Conservation (phyloP, 1,140 invertebrate species). For the Drosophila insularis region DNA sequence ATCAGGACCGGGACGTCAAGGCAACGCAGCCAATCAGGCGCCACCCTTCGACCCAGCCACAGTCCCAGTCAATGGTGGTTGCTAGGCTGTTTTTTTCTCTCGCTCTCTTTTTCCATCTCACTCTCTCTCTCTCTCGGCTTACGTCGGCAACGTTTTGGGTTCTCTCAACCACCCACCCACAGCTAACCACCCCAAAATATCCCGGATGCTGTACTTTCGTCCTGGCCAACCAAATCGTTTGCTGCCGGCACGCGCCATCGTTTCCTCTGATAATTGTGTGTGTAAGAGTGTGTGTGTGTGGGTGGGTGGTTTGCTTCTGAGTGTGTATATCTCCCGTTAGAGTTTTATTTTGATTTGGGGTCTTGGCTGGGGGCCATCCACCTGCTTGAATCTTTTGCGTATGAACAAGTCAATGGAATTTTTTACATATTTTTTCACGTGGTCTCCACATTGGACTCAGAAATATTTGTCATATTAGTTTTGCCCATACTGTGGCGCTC, state of each 20-base stretch:
- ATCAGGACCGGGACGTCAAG: slow-evolving; percentile 48
- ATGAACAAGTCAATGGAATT: slow-evolving; percentile 28
- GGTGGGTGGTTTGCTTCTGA: no score
- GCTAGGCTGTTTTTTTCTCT: slow-evolving; percentile 38
- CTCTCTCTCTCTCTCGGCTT: slow-evolving; percentile 4
- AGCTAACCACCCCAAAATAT: slow-evolving; percentile 38
- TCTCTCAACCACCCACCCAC: slow-evolving; percentile 40
- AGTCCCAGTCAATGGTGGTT: slow-evolving; percentile 56
- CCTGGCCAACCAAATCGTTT: slow-evolving; percentile 74
- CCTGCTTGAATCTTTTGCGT: no score
- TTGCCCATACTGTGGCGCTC: neutral
- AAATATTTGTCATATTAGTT: slow-evolving; percentile 69
- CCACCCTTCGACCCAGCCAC: slow-evolving; percentile 31
- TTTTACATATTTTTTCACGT: slow-evolving; percentile 49
- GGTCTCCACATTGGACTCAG: slow-evolving; percentile 21
- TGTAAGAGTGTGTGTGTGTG: slow-evolving; percentile 22
- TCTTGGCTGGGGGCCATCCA: no score
- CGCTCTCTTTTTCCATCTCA: slow-evolving; percentile 39
- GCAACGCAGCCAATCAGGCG: slow-evolving; percentile 69
- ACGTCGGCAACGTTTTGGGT: neutral
- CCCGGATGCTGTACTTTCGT: slow-evolving; percentile 58
- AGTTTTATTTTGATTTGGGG: neutral
- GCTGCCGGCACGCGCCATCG: slow-evolving; percentile 55
- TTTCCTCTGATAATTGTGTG: slow-evolving; percentile 10
- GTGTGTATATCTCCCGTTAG: neutral